Conservation (phyloP, 2,888 invertebrate species). For the Cabera pusaria region DNA sequence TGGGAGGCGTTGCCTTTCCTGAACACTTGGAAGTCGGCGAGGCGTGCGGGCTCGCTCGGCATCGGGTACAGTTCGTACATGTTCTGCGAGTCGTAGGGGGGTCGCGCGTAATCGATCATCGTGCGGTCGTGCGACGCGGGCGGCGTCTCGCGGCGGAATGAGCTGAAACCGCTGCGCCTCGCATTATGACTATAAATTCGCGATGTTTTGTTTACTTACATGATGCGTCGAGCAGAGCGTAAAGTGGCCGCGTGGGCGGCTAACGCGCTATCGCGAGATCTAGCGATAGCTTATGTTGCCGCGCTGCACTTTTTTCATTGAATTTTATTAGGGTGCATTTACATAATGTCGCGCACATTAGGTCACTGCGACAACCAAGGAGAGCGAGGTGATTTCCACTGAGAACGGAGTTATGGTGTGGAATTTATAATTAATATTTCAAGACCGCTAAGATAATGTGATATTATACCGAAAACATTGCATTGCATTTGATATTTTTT, state of each 20-base stretch:
- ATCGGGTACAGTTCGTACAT: conserved; percentile 71
- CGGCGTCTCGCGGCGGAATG: conserved; percentile 59
- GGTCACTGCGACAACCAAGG: conserved; percentile 28
- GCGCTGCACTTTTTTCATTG: conserved; percentile 31
- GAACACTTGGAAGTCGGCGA: conserved; percentile 77
- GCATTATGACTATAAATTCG: conserved; percentile 52
- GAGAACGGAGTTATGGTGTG: conserved; percentile 5
- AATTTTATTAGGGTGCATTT: conserved; percentile 32
- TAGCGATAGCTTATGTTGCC: conserved; percentile 15
- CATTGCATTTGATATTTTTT: too few species aligned
- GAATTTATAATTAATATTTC: conserved; percentile 13
- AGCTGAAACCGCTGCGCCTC: conserved; percentile 42
- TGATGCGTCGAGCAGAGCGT: conserved; percentile 35
- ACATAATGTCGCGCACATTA: conserved; percentile 29
- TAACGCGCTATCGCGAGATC: conserved; percentile 13
- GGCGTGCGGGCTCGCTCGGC: conserved; percentile 67
- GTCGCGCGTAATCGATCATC: conserved; percentile 76
- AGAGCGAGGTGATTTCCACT: conserved; percentile 16
- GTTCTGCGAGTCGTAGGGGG: conserved; percentile 62
- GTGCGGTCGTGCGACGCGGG: conserved; percentile 52
- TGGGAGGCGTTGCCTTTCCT: conserved; percentile 65
- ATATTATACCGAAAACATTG: too few species aligned
- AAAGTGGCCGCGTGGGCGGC: conserved; percentile 23
- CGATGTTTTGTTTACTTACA: conserved; percentile 70
- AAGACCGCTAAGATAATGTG: background rate